Conservation (phyloP, 2,888 invertebrate species). For the Thera obeliscata region DNA sequence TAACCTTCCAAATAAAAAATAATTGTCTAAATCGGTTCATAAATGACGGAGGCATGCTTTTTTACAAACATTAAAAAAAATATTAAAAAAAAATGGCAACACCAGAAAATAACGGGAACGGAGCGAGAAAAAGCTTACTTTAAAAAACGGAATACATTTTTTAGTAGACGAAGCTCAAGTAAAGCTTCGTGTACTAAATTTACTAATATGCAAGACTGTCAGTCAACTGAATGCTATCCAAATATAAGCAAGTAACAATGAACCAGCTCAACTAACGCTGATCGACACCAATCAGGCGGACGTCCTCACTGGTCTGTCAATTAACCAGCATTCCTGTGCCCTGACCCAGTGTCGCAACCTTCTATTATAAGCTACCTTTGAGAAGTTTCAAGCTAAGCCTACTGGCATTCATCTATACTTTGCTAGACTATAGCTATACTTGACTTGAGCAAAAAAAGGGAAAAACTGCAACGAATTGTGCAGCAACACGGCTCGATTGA, state of each 20-base stretch:
- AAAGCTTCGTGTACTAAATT: background rate
- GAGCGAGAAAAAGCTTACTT: too few relatives aligned
- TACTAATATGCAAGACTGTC: conserved; percentile 12
- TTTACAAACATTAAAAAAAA: too few relatives aligned
- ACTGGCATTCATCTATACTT: background rate
- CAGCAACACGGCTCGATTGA: too few relatives aligned
- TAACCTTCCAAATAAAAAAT: too few relatives aligned
- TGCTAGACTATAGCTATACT: background rate
- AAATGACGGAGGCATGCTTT: too few relatives aligned
- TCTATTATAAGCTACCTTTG: conserved; percentile 28
- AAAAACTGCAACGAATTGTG: too few relatives aligned
- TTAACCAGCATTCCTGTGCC: conserved; percentile 75
- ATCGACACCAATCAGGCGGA: conserved; percentile 49
- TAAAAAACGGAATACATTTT: too few relatives aligned
- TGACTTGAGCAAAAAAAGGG: background rate
- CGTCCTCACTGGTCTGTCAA: conserved; percentile 75
- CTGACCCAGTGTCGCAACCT: conserved; percentile 59
- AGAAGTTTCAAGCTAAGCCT: conserved; percentile 4
- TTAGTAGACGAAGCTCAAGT: too few relatives aligned
- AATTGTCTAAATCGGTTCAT: too few relatives aligned
- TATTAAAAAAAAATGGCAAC: too few relatives aligned
- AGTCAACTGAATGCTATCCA: conserved; percentile 12
- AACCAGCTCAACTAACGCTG: conserved; percentile 19
- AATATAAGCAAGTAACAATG: conserved; percentile 27
- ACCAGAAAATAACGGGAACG: too few relatives aligned